A percentile compares a stretch with the other conserved stretches of the same genome.
Conservation (phyloP, 2,113 vertebrate genomes). For the Podocnemis expansa region DNA sequence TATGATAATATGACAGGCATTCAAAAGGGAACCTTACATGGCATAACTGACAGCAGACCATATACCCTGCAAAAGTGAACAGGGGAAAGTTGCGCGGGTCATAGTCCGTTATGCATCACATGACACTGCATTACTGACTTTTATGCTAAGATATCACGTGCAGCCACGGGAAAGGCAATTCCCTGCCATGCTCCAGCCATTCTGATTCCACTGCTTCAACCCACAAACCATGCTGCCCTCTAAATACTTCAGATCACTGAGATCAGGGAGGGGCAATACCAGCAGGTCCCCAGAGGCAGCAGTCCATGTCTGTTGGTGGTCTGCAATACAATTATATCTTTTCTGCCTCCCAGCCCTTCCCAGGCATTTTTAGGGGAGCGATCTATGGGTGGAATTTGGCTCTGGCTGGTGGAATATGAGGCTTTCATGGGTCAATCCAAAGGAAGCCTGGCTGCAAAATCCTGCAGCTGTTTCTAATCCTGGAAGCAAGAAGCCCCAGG, state of each 20-base stretch:
- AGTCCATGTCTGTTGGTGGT: background rate
- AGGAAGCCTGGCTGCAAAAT: slow-evolving; percentile 37
- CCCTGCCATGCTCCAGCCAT: background rate
- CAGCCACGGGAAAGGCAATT: background rate
- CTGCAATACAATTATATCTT: background rate
- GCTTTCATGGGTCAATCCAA: background rate
- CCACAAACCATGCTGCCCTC: background rate
- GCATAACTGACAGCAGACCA: too few relatives aligned
- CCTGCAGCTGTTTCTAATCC: slow-evolving; percentile 11
- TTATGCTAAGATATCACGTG: background rate
- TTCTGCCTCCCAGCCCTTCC: background rate
- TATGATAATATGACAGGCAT: too few relatives aligned
- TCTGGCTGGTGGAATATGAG: background rate
- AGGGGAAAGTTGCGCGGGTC: too few relatives aligned
- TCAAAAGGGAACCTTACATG: too few relatives aligned
- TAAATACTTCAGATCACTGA: background rate
- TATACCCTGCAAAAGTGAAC: too few relatives aligned
- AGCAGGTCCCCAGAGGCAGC: background rate
- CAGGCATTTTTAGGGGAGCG: background rate
- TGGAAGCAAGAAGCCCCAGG: background rate
- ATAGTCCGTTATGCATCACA: too few relatives aligned
- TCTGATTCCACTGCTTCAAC: background rate
- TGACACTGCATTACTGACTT: background rate
- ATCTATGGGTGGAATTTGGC: slow-evolving; percentile 37
- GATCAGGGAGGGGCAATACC: background rate